phyloP scores from a whole-genome alignment of 2,113 vertebrate genomes.

The Alethe diademata region DNA sequence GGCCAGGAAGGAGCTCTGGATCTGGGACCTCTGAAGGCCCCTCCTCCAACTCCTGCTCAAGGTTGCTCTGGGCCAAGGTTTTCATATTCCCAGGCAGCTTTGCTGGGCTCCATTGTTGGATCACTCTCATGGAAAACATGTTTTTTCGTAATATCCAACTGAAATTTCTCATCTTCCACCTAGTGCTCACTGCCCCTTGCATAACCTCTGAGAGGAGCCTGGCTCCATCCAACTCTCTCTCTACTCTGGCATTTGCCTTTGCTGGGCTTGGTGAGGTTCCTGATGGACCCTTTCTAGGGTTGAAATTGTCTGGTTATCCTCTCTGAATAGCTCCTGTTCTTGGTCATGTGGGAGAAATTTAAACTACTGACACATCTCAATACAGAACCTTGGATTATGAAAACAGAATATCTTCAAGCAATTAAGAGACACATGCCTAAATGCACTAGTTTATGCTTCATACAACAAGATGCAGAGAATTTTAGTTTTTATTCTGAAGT shows the following conservation, averaged over 20 bases:
- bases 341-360: fast-evolving
- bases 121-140: background rate
- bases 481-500: background rate
- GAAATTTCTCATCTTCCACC: background rate
- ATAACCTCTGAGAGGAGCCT: background rate
- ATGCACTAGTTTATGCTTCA: background rate
- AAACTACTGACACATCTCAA: background rate
- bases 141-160: background rate
- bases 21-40: background rate
- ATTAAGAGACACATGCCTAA: background rate
- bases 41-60: background rate
- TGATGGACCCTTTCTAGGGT: background rate
- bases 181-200: background rate
- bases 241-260: background rate
- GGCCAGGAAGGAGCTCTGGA: background rate
- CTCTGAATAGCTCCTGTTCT: background rate
- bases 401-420: background rate
- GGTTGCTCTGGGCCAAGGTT: background rate
- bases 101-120: background rate
- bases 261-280: background rate
- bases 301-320: background rate
- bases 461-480: background rate
- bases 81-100: background rate
- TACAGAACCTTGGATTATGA: background rate
- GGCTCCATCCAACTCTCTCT: background rate